Base-by-base conservation (phyloP, 2,888 invertebrate genomes). In the Colletes collaris region DNA sequence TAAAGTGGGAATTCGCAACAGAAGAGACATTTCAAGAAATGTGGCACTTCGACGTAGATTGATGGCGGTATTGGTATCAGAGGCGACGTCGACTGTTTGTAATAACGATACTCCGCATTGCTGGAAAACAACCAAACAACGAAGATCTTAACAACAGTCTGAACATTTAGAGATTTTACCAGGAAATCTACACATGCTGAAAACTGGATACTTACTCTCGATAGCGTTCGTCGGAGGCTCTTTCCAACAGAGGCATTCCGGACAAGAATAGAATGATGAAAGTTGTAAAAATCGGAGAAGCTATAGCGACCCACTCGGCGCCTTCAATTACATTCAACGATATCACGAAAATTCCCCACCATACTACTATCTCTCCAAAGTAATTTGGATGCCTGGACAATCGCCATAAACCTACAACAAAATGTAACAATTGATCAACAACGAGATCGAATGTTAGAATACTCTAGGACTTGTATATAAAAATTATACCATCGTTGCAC, bases 281-380 rank as follows among this genome's bases (percentile, higher is more conserved):
- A 16, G 96, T 96, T 35, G 97, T 98, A 93, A 98, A 98, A 76
- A 98, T 93, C 6, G 98, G 98, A 16, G 97, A 98, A 87, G 97
- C 94, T 86, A 97, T 96, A 10, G 97, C 97, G 40, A 97, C 94
- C 97, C 97, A 98, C 93, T 98, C 97, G 49, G 95, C 94, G 19
- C 97, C 97, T 89, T 96, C 95, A 87, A 98, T 95, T 19, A 98
- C 97, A 91, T 97, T 97, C 50, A 98, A 93, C 0, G 98, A 97
- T 92, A 98, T 97, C 67, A 97, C 95, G 91, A 98, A 98, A 88
- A 98, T 96, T 4, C 98, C 98, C 97, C 98, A 97, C 98, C 98
- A 98, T 16, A 98, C 94, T 0, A 97, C 95, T 11, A 98, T 97
- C 94, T 98, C 98, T 0, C 98, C 98, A 91, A 98, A 98, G 92